Conservation (phyloP, 2,797 vertebrate genomes). For the Danio albolineatus region DNA sequence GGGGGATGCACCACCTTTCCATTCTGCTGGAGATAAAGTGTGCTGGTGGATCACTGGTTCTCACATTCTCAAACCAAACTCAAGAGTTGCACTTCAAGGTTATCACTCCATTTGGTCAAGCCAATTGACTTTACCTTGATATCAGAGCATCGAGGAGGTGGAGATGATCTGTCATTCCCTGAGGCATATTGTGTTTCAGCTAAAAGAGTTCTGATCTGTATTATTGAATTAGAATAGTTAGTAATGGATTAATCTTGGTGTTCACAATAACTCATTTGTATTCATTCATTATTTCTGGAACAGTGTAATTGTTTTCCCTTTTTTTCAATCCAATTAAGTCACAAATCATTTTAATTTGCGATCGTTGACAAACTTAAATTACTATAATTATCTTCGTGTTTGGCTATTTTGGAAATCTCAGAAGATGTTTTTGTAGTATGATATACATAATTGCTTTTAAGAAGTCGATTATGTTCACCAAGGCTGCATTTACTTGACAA, state of each 20-base stretch:
- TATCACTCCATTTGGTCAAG: constrained; percentile 3
- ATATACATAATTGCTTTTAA: too few relatives aligned
- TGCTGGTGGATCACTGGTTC: not conserved
- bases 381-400: not conserved
- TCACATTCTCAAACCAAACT: not conserved
- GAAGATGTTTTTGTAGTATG: too few relatives aligned
- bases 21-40: constrained; percentile 37
- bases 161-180: not conserved
- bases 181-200: not conserved
- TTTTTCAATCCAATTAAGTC: not conserved
- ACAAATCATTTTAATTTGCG: not conserved
- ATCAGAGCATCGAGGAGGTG: not conserved
- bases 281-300: not conserved
- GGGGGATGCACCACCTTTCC: constrained; percentile 15
- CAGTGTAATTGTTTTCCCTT: not conserved
- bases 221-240: too few relatives aligned
- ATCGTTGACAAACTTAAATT: not conserved
- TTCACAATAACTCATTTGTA: not conserved
- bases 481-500: not conserved
- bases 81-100: constrained; percentile 22
- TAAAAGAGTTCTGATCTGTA: not conserved
- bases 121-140: constrained; percentile 14
- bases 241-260: not conserved
- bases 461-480: too few relatives aligned
- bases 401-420: too few relatives aligned